phyloP scores from a whole-genome alignment of 2,888 invertebrate species.

The Plemyria rubiginata region DNA sequence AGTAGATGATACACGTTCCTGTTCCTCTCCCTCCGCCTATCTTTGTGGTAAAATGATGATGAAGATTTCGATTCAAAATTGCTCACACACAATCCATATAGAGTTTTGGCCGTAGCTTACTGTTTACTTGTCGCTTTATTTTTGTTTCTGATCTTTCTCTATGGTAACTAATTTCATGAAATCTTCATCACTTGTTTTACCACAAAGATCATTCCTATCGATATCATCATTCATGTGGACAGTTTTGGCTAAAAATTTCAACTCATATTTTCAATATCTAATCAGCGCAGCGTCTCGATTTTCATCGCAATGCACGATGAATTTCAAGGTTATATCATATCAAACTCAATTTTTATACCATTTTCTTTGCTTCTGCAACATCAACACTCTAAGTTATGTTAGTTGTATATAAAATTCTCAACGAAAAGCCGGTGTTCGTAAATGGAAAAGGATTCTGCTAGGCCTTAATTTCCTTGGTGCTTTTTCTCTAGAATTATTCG shows the following conservation, averaged over 20 bases:
- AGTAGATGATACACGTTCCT: slow-evolving; percentile 34
- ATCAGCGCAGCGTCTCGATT: not conserved
- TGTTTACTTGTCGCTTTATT: slow-evolving; percentile 38
- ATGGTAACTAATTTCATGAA: slow-evolving; percentile 8
- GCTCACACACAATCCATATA: slow-evolving; percentile 56
- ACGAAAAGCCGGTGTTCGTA: too few relatives aligned
- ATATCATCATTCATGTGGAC: not conserved
- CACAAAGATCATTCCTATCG: slow-evolving; percentile 32
- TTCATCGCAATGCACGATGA: not conserved
- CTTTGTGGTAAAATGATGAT: slow-evolving; percentile 41
- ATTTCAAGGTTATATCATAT: not conserved
- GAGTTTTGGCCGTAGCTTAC: slow-evolving; percentile 79
- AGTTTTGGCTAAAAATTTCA: not conserved
- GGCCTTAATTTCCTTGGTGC: too few relatives aligned
- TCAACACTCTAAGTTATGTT: too few relatives aligned
- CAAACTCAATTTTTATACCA: not conserved
- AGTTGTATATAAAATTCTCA: too few relatives aligned
- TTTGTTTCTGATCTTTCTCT: not conserved
- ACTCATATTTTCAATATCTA: not conserved
- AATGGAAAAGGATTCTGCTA: too few relatives aligned
- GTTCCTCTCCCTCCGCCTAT: slow-evolving; percentile 45
- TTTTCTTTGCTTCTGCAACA: too few relatives aligned
- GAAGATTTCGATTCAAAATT: slow-evolving; percentile 23
- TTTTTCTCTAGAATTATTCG: too few relatives aligned
- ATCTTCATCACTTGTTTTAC: slow-evolving; percentile 28